These are phyloP conservation scores for Corvus cornix DNA, from an alignment of 2,113 vertebrate genomes.

Conservation along the genomic window DNA sequence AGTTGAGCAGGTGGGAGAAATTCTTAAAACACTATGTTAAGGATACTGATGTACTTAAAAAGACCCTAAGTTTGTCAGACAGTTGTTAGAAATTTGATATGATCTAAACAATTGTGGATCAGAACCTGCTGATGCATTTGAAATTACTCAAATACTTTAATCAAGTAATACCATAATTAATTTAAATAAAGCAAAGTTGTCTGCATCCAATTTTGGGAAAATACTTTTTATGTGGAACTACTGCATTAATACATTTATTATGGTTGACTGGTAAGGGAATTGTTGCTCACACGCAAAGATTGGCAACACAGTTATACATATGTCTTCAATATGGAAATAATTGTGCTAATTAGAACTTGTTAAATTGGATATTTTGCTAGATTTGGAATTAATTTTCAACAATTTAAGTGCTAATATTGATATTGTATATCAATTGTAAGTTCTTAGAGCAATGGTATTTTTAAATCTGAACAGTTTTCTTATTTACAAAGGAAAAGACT, in stretches of 20 bases:
- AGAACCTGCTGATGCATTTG: neutral
- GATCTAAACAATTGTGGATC: neutral
- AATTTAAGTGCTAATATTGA: neutral
- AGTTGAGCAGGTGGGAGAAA: neutral
- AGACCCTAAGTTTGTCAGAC: neutral
- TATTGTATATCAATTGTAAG: neutral
- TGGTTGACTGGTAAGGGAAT: neutral
- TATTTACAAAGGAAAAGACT: neutral
- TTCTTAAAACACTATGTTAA: neutral
- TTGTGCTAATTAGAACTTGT: neutral
- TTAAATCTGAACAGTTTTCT: neutral
- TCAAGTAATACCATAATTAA: neutral
- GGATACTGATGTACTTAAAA: neutral
- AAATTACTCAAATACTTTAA: neutral
- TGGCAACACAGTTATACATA: neutral
- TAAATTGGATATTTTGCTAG: neutral
- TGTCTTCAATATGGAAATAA: conserved; percentile 3
- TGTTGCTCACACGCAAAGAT: neutral
- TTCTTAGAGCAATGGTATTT: neutral
- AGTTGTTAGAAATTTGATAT: neutral
- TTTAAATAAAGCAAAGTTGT: neutral
- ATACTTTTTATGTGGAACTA: neutral
- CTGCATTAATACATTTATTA: neutral
- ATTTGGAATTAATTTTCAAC: neutral
- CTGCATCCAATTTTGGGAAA: neutral